Base-by-base conservation (phyloP, 2,888 invertebrate species). In the Drosophila mimica region DNA sequence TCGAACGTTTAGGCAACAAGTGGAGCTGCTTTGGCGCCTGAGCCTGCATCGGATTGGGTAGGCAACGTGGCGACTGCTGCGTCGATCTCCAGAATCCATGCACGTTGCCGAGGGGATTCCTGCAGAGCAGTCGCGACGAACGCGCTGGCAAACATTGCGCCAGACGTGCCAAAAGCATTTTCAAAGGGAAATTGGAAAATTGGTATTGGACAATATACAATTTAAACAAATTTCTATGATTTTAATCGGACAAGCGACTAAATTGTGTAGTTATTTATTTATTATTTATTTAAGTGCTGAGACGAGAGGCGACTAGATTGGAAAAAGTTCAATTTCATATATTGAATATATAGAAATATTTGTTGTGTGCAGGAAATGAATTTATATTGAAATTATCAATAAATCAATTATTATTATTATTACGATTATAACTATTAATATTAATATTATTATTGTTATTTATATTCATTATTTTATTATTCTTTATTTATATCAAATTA, bases 111-210 rank as follows among this genome's bases (percentile, higher is more conserved):
- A 49, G 30, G 0, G 59, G 56, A 0, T 46, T 5, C n/a, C 69
- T 70, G 3, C 56, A 49, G 25, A 82, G 38, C 8, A 80, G 53
- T 7, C 62, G 64, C 3, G 69, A 8, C 13, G 86, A 54, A 33
- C 71, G 69, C 3, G 57, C 54, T 6, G 82, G 66, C 48, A 82
- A 62, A 4, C 40, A 11, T 11, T 76, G 58, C n/a, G 56, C 33
- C 25, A 84, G 52, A 13, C 84, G 90, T 46, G 86, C 69, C 74
- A 89, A 61, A 9, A 84, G 68, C 83, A 89, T 83, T 13, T 56
- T 28, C 30, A 17, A n/a, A 15, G 11, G 11, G 0, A n/a, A 49
- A 38, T 9, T 38, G 4, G 20, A 38, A 30, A n/a, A 40, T 13
- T 38, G 1, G 8, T 46, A 4, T 51, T 25, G 17, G 17, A 28